Percentiles rank a stretch among this genome's conserved stretches.
Conservation (phyloP, 2,797 vertebrate species). For the Spheniscus humboldti region DNA sequence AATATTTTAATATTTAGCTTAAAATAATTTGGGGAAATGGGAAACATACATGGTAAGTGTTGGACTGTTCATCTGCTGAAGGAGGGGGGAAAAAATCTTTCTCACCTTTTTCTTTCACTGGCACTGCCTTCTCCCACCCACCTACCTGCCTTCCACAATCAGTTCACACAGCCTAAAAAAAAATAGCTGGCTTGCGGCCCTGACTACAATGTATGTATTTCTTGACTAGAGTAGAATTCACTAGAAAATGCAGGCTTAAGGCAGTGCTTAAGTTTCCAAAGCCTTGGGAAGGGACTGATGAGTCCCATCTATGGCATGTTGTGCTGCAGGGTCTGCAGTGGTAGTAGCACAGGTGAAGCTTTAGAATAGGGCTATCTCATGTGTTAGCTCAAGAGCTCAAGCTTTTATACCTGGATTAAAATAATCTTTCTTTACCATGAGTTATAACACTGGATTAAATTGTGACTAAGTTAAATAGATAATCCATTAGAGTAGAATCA, state of each 20-base stretch:
- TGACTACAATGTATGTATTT: background rate
- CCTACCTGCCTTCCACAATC: background rate
- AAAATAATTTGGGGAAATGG: background rate
- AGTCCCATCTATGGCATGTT: background rate
- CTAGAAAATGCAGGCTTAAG: background rate
- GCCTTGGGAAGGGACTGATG: background rate
- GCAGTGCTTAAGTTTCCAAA: background rate
- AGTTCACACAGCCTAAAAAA: background rate
- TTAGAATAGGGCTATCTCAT: background rate
- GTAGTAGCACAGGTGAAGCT: background rate
- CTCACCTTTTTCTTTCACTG: background rate
- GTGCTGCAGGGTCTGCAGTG: background rate
- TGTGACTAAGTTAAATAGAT: background rate
- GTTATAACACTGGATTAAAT: background rate
- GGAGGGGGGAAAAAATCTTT: background rate
- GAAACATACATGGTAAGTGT: background rate
- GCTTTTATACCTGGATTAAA: slow-evolving; percentile 8
- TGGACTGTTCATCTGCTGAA: background rate
- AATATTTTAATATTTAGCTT: background rate
- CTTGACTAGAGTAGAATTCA: background rate
- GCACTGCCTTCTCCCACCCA: background rate
- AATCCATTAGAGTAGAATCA: background rate
- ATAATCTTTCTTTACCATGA: background rate
- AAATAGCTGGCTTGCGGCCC: background rate
- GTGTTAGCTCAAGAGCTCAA: background rate